These are phyloP conservation scores for Oryzaephilus surinamensis DNA, from an alignment of 1,140 invertebrate genomes.

Conservation along the genomic window DNA sequence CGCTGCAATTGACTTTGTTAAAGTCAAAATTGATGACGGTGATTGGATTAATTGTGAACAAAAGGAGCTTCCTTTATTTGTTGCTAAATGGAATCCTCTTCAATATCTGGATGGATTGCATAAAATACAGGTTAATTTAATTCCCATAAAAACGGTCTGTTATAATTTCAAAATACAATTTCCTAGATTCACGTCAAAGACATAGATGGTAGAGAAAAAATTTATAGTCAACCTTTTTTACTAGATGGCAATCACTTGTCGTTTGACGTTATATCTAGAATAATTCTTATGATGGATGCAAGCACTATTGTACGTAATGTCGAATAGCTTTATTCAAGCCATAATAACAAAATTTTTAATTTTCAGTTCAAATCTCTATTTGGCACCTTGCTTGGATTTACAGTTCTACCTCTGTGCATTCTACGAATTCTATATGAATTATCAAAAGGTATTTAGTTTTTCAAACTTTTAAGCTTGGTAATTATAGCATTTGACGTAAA, in stretches of 20 bases:
- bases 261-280: constrained; percentile 55
- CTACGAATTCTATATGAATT: constrained; percentile 45
- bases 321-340: neutral
- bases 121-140: constrained; percentile 46
- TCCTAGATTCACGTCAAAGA: constrained; percentile 49
- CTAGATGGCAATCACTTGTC: constrained; percentile 55
- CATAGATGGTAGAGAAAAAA: constrained; percentile 43
- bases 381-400: constrained; percentile 46
- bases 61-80: constrained; percentile 59
- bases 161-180: constrained; percentile 2
- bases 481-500: constrained; percentile 5
- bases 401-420: constrained; percentile 52
- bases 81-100: constrained; percentile 56
- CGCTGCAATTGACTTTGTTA: constrained; percentile 47
- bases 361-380: constrained; percentile 62
- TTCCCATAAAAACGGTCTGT: neutral
- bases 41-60: constrained; percentile 51
- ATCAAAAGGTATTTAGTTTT: constrained; percentile 40
- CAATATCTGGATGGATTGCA: constrained; percentile 58
- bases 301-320: constrained; percentile 54
- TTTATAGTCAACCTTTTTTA: constrained; percentile 61
- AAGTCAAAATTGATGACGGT: constrained; percentile 53
- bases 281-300: constrained; percentile 65
- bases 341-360: constrained; percentile 8
- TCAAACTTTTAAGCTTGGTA: constrained; percentile 9